Conservation (phyloP, 2,888 invertebrate genomes). For the Agonopterix arenella region DNA sequence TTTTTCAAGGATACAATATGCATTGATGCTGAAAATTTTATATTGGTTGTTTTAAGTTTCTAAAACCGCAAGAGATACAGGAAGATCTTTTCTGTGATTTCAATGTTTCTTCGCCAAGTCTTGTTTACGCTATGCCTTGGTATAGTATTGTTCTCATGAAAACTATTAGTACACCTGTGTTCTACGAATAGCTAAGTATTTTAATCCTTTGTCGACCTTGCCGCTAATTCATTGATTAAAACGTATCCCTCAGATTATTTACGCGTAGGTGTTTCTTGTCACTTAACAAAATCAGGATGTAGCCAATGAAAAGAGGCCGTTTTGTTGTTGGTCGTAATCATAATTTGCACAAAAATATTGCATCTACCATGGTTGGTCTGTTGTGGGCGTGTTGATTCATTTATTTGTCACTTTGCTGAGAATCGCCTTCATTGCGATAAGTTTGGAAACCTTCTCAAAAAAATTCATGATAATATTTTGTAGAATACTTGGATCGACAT, state of each 20-base stretch:
- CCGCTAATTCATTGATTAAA: not conserved
- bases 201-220: not conserved
- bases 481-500: slow-evolving; percentile 6
- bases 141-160: no score
- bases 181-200: no score
- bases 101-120: no score
- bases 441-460: no score
- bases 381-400: slow-evolving; percentile 20
- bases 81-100: no score
- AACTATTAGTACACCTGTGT: no score
- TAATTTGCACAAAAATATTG: not conserved
- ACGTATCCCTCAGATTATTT: not conserved
- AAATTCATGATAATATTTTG: slow-evolving; percentile 8
- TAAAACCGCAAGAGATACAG: no score
- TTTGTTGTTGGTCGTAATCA: slow-evolving; percentile 1
- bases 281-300: slow-evolving; percentile 1
- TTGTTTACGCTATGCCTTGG: no score
- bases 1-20: no score
- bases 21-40: no score
- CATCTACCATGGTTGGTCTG: not conserved
- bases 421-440: no score
- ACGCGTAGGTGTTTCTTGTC: not conserved
- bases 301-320: slow-evolving; percentile 1
- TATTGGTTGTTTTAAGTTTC: no score
- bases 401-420: slow-evolving; percentile 6